Percentiles rank a stretch among this genome's conserved stretches.
phyloP scores from a whole-genome alignment of 37 sponge, comb jelly and placozoan genomes.

The Dysidea cf. avara region DNA sequence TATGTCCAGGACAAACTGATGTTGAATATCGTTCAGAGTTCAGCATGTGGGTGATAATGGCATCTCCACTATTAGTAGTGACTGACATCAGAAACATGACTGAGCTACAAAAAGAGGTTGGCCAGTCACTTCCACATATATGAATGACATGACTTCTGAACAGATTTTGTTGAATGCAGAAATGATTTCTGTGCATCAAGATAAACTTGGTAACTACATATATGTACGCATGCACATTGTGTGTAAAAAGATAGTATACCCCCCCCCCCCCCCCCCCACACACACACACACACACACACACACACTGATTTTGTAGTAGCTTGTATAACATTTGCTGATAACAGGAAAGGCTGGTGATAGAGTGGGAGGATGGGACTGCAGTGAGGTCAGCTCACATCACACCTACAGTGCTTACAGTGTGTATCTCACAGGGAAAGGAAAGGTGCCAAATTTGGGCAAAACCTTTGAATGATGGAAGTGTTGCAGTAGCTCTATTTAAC shows the following conservation, averaged over 20 bases:
- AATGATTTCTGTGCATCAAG: slow-evolving; percentile 78
- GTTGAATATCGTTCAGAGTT: slow-evolving; percentile 80
- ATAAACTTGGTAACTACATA: slow-evolving; percentile 39
- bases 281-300: too few species aligned
- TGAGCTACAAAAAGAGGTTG: slow-evolving; percentile 58
- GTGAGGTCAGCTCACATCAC: slow-evolving; percentile 2
- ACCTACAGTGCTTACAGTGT: not conserved
- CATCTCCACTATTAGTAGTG: slow-evolving; percentile 66
- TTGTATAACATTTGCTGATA: not conserved
- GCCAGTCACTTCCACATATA: not conserved
- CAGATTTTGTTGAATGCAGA: slow-evolving; percentile 74
- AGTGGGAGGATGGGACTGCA: slow-evolving; percentile 34
- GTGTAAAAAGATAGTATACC: not conserved
- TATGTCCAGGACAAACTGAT: slow-evolving; percentile 84
- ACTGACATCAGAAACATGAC: slow-evolving; percentile 82
- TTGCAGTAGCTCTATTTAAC: slow-evolving; percentile 78
- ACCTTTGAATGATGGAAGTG: slow-evolving; percentile 27
- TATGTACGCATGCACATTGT: not conserved
- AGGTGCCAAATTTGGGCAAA: slow-evolving; percentile 82
- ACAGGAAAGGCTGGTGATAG: slow-evolving; percentile 45
- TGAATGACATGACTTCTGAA: too few species aligned
- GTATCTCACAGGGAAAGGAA: not conserved
- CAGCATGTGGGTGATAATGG: slow-evolving; percentile 72
- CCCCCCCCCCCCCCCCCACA: too few species aligned
- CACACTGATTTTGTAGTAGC: not conserved